phyloP scores from a whole-genome alignment of 2,888 invertebrate genomes.

The Pristionchus arcanus region DNA sequence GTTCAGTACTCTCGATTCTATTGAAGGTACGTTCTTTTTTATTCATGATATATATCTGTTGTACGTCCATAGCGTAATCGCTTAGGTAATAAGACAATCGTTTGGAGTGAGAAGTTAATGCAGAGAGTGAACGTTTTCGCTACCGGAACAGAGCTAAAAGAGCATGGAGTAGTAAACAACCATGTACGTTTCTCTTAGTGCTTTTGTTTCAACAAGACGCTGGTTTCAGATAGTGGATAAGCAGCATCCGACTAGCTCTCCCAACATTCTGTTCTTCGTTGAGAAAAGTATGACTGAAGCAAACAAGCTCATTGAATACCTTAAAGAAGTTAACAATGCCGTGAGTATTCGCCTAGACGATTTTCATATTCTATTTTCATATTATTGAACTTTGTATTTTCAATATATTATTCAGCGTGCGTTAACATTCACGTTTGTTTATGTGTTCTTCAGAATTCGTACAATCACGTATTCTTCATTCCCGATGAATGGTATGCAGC shows the following conservation, averaged over 20 bases:
- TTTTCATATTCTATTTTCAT: background rate
- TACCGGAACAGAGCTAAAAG: constrained; percentile 28
- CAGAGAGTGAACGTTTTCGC: constrained; percentile 43
- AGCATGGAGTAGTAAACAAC: constrained; percentile 46
- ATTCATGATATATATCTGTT: background rate
- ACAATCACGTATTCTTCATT: constrained; percentile 69
- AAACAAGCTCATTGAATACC: constrained; percentile 52
- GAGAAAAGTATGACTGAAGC: constrained; percentile 54
- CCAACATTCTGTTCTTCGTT: constrained; percentile 47
- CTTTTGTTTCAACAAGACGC: background rate
- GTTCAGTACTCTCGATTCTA: constrained; percentile 69
- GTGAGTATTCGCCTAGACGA: background rate
- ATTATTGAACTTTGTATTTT: too few relatives aligned
- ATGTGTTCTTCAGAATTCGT: constrained; percentile 59
- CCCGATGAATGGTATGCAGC: constrained; percentile 71
- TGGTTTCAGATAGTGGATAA: constrained; percentile 40
- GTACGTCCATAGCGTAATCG: background rate
- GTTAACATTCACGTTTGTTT: background rate
- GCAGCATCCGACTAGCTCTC: background rate
- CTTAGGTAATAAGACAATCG: constrained; percentile 47
- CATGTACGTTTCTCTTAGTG: background rate
- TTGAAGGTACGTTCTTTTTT: constrained; percentile 66
- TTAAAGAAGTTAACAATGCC: constrained; percentile 20
- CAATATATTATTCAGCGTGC: too few relatives aligned
- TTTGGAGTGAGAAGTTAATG: constrained; percentile 54